Base-by-base conservation (phyloP, 1,140 invertebrate genomes). In the Leucophenga varia region DNA sequence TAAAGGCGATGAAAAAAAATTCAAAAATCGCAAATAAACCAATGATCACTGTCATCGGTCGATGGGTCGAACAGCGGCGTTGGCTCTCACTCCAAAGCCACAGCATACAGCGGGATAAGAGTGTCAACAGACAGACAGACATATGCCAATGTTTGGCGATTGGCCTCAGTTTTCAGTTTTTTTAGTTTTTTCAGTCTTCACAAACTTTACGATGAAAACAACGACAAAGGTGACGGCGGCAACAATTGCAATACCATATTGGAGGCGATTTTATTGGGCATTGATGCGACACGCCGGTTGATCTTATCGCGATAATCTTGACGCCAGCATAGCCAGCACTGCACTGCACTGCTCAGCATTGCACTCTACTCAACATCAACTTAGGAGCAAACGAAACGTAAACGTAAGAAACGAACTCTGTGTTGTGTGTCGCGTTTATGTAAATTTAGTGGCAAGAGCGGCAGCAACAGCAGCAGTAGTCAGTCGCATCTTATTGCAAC, bases 231-330 rank as follows among this genome's bases (percentile, higher is more conserved):
- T 13, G 32, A 13, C 32, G 32, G 44, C 50, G 44, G 50, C 50
- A 39, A 20, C 44, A 47, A 47, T 47, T 47, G 50, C 50, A 47
- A 52, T 43, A 47, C 40, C 45, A 52, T 52, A 52, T 43, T 52
- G 43, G 49, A 52, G 41, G 41, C 47, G 35, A 44, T 53, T 53
- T 53, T 53, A 53, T 53, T 53, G 46, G 37, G 51, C 51, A 53
- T 44, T 53, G 47, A 53, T 53, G 38, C 47, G 52, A 54, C 48
- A 50, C 32, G 30, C 52, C 43, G 49, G 49, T 54, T 51, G 52
- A 54, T 54, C 52, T 54, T 54, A 50, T 54, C 47, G 42, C 42
- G 39, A 45, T 50, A 49, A 54, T 54, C 52, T 54, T 54, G 52
- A 54, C 52, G 52, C 52, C 52, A 54, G 22, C 38, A 47, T 38